A percentile compares a stretch with the other conserved stretches of the same genome.
Conservation (phyloP, 53 echinoderm and acorn worm genomes). For the Crossaster papposus region DNA sequence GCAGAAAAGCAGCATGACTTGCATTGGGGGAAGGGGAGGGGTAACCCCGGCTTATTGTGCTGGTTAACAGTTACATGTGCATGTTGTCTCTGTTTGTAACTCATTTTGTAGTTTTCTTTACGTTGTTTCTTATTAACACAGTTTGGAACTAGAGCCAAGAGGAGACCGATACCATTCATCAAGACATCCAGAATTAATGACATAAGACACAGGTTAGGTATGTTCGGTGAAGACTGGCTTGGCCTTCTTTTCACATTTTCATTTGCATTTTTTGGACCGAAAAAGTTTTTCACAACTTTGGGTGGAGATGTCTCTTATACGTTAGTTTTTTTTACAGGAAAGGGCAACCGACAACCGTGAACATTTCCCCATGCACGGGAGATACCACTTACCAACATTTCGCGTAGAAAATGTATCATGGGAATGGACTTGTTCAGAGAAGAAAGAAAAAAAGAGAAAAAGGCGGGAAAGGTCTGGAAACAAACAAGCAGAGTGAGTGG, state of each 20-base stretch:
- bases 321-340: neutral
- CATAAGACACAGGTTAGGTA: too few species aligned
- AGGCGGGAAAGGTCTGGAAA: conserved; percentile 4
- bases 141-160: too few species aligned
- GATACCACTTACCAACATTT: neutral
- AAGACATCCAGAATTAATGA: too few species aligned
- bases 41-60: too few species aligned
- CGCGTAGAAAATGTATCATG: neutral
- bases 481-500: conserved; percentile 19
- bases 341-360: neutral
- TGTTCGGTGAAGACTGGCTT: too few species aligned
- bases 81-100: too few species aligned
- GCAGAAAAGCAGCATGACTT: neutral
- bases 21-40: neutral
- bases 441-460: neutral
- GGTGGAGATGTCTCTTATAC: neutral
- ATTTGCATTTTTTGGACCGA: neutral
- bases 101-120: too few species aligned
- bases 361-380: neutral
- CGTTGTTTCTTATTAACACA: too few species aligned
- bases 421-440: neutral
- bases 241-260: too few species aligned
- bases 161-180: too few species aligned
- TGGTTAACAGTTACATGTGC: too few species aligned
- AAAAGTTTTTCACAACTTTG: neutral